Conservation (phyloP, 2,113 vertebrate species). For the Nothocercus julius region DNA sequence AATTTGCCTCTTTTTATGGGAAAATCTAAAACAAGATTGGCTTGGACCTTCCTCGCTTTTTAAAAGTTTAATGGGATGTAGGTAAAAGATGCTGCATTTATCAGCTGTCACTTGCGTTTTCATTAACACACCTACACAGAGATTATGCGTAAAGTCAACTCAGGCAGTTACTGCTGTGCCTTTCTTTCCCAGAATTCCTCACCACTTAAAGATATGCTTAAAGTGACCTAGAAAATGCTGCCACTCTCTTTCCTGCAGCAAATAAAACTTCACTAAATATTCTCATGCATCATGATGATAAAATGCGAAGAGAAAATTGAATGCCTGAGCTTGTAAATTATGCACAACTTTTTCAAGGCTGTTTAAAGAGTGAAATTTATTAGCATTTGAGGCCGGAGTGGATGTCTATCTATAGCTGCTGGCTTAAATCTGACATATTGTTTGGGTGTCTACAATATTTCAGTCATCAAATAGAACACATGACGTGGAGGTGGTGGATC, state of each 20-base stretch:
- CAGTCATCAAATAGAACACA: not conserved
- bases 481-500: accelerated
- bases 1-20: not conserved
- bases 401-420: not conserved
- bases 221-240: constrained; percentile 65
- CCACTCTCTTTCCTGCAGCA: constrained; percentile 39
- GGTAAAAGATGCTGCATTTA: constrained; percentile 42
- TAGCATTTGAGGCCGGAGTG: not conserved
- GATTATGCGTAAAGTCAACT: constrained; percentile 49
- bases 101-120: constrained; percentile 13
- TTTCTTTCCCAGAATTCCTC: constrained; percentile 38
- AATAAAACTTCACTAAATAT: constrained; percentile 47
- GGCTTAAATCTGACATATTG: not conserved
- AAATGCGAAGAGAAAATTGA: constrained; percentile 11
- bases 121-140: not conserved
- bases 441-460: not conserved
- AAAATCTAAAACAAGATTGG: not conserved
- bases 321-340: constrained; percentile 29
- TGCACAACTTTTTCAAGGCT: constrained; percentile 3
- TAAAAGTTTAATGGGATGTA: not conserved
- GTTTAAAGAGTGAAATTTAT: constrained; percentile 1
- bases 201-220: constrained; percentile 52
- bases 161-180: constrained; percentile 1
- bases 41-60: not conserved
- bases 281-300: not conserved